Evolutionary conservation across 1,140 invertebrate species (phyloP).

Genomic region (Lordiphosa collinella): DNA sequence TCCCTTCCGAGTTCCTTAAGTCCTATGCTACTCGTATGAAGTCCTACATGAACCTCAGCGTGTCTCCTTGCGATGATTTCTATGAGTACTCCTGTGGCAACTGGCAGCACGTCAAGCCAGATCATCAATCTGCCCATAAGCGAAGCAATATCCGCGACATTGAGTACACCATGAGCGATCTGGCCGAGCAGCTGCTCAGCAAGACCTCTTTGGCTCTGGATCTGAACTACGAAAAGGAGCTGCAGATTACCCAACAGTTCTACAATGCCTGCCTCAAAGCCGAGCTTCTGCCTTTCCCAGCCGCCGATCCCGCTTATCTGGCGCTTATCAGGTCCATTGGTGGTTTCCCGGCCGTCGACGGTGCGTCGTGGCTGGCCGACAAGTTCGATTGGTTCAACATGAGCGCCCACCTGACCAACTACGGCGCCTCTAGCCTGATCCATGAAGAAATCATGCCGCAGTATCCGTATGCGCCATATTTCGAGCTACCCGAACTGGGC

Average conservation of each 20-base stretch:
- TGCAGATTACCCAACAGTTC: constrained; percentile 57
- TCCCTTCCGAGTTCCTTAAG: constrained; percentile 47
- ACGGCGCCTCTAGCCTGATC: constrained; percentile 40
- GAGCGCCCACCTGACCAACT: constrained; percentile 66
- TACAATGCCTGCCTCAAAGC: constrained; percentile 58
- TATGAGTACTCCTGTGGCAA: constrained; percentile 85
- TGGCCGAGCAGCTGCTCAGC: constrained; percentile 35
- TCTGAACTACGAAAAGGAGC: constrained; percentile 44
- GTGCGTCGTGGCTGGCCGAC: constrained; percentile 41
- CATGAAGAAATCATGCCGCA: constrained; percentile 40
- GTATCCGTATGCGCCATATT: constrained; percentile 60
- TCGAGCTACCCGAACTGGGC: constrained; percentile 60
- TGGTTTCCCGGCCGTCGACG: constrained; percentile 67
- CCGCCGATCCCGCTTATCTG: constrained; percentile 63
- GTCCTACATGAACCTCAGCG: constrained; percentile 81
- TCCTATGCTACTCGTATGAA: constrained; percentile 79
- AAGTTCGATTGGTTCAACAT: constrained; percentile 75
- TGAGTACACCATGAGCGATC: constrained; percentile 41
- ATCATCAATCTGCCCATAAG: constrained; percentile 30
- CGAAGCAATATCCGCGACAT: constrained; percentile 63
- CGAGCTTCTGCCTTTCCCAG: constrained; percentile 45
- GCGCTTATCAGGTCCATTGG: constrained; percentile 60
- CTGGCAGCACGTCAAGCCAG: constrained; percentile 76
- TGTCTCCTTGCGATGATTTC: constrained; percentile 87
- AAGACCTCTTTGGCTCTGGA: constrained; percentile 23